Conservation (phyloP, 2,113 vertebrate species). For the Stegastes partitus region DNA sequence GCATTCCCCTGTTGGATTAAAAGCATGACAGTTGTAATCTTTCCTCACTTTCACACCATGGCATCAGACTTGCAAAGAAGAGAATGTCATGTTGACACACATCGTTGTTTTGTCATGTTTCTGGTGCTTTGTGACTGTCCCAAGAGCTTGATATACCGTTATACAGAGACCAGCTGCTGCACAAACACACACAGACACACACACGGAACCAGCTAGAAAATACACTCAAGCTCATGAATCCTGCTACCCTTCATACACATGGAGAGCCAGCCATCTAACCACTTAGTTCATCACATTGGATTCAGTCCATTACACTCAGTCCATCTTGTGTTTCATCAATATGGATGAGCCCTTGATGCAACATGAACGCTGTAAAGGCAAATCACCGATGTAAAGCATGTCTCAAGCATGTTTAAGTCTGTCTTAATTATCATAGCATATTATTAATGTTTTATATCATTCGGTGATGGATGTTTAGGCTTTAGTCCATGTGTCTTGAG, state of each 20-base stretch:
- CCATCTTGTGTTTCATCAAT: conserved; percentile 53
- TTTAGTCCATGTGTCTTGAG: background rate
- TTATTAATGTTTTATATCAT: background rate
- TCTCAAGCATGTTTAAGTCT: background rate
- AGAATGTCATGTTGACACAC: background rate
- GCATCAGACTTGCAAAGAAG: background rate
- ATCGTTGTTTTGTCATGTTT: background rate
- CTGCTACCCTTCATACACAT: background rate
- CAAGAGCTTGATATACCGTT: background rate
- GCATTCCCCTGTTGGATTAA: background rate
- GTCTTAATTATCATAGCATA: background rate
- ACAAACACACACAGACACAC: background rate
- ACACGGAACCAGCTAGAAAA: background rate
- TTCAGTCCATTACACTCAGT: conserved; percentile 48
- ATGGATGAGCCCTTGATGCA: conserved; percentile 49
- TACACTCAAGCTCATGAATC: background rate
- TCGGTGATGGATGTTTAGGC: background rate
- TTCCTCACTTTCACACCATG: background rate
- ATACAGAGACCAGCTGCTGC: background rate
- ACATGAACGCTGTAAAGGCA: conserved; percentile 22
- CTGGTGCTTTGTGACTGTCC: background rate
- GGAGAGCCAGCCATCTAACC: conserved; percentile 14
- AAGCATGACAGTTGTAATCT: background rate
- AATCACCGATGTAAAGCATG: conserved; percentile 10
- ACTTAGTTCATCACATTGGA: conserved; percentile 50